A percentile compares a stretch with the other conserved stretches of the same genome.
Evolutionary conservation across 2,888 invertebrate species (phyloP).

Genomic region (Candidula unifasciata): DNA sequence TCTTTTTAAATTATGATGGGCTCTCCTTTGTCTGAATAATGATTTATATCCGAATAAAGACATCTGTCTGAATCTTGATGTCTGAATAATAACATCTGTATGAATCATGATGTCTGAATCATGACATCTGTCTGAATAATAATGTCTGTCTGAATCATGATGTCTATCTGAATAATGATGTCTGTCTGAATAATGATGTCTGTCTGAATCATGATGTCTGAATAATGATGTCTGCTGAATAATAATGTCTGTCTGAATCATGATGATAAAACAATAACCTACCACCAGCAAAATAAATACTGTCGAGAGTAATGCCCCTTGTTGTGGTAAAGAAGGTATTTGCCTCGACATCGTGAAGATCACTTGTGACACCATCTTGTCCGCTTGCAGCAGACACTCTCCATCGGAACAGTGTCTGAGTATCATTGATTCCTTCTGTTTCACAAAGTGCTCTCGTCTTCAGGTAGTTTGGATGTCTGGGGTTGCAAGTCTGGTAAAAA

Average conservation of each 20-base stretch:
- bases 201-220: no score
- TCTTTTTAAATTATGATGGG: no score
- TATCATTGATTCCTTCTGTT: slow-evolving; percentile 75
- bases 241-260: no score
- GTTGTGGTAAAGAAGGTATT: slow-evolving; percentile 76
- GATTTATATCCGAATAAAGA: no score
- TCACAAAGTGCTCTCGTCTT: slow-evolving; percentile 71
- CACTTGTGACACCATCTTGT: slow-evolving; percentile 67
- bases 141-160: background rate
- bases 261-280: background rate
- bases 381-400: slow-evolving; percentile 74
- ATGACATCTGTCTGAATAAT: no score
- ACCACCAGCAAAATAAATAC: slow-evolving; percentile 74
- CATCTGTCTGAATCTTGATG: no score
- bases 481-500: slow-evolving; percentile 75
- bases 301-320: slow-evolving; percentile 74
- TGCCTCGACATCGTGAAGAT: slow-evolving; percentile 73
- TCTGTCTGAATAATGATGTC: background rate
- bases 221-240: no score
- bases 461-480: slow-evolving; percentile 74
- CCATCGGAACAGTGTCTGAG: slow-evolving; percentile 76
- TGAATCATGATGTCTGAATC: no score
- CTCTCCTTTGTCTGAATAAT: no score
- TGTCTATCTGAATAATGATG: background rate
- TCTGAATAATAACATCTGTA: no score